phyloP scores from a whole-genome alignment of 2,113 vertebrate genomes.

The Vombatus ursinus region DNA sequence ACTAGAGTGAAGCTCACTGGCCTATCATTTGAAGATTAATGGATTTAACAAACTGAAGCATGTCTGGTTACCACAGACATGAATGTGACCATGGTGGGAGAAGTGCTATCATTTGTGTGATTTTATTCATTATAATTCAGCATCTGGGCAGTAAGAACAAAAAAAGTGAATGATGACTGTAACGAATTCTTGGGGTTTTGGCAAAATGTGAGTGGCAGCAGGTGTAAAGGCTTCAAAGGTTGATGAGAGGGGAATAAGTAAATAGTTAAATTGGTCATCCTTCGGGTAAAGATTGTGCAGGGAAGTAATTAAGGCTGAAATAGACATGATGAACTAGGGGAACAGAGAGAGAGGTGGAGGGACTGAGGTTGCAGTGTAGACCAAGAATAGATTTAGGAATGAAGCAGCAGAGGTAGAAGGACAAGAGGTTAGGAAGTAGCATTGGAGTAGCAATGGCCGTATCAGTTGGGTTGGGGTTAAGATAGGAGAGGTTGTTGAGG shows the following conservation, averaged over 20 bases:
- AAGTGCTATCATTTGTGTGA: too few relatives aligned
- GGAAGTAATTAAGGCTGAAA: background rate
- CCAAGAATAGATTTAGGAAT: background rate
- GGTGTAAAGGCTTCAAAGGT: too few relatives aligned
- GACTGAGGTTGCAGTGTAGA: background rate
- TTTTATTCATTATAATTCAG: too few relatives aligned
- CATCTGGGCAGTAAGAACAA: too few relatives aligned
- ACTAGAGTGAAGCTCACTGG: background rate
- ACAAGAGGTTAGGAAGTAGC: background rate
- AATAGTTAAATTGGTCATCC: too few relatives aligned
- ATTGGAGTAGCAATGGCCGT: background rate
- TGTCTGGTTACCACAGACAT: background rate
- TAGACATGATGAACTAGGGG: background rate
- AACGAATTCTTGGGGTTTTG: background rate
- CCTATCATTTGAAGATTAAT: background rate
- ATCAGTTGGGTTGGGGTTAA: background rate
- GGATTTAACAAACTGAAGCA: background rate
- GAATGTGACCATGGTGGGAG: too few relatives aligned
- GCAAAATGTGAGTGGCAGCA: background rate
- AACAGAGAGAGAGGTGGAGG: background rate
- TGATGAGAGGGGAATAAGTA: background rate
- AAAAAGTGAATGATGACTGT: too few relatives aligned
- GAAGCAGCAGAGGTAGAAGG: background rate
- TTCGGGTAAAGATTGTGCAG: background rate
- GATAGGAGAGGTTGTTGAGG: background rate